Evolutionary conservation across 2,797 vertebrate genomes (phyloP).

Genomic region (Schizopygopsis pylzovi): DNA sequence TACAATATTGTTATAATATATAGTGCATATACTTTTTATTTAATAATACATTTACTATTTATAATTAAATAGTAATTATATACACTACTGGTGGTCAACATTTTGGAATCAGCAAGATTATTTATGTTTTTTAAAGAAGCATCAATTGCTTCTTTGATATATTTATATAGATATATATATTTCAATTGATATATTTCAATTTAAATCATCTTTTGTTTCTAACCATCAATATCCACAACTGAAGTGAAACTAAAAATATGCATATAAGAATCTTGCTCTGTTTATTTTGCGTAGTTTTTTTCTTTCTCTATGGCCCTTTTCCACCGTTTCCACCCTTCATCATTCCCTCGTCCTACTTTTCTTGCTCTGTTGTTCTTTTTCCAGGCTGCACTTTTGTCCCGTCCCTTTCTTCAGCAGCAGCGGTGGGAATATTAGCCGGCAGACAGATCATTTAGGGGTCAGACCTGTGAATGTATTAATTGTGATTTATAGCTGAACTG

Average conservation of each 20-base stretch:
- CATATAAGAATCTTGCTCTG: not conserved
- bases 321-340: constrained; percentile 8
- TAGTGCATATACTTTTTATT: not conserved
- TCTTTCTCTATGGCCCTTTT: constrained; percentile 13
- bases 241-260: not conserved
- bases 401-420: constrained; percentile 43
- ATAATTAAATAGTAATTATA: not conserved
- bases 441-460: constrained; percentile 66
- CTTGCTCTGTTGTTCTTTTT: constrained; percentile 43
- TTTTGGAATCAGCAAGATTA: not conserved
- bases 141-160: no score
- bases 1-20: not conserved
- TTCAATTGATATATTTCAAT: not conserved
- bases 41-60: not conserved
- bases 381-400: not conserved
- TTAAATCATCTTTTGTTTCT: not conserved
- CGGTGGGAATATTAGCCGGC: constrained; percentile 60
- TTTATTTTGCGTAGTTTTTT: not conserved
- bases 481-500: constrained; percentile 63
- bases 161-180: no score
- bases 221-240: not conserved
- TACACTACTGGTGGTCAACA: not conserved
- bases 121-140: not conserved
- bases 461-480: constrained; percentile 61
- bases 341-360: constrained; percentile 46